A percentile compares a stretch with the other conserved stretches of the same genome.
phyloP scores from a whole-genome alignment of 2,113 vertebrate genomes.

The Microcebus griseorufus region DNA sequence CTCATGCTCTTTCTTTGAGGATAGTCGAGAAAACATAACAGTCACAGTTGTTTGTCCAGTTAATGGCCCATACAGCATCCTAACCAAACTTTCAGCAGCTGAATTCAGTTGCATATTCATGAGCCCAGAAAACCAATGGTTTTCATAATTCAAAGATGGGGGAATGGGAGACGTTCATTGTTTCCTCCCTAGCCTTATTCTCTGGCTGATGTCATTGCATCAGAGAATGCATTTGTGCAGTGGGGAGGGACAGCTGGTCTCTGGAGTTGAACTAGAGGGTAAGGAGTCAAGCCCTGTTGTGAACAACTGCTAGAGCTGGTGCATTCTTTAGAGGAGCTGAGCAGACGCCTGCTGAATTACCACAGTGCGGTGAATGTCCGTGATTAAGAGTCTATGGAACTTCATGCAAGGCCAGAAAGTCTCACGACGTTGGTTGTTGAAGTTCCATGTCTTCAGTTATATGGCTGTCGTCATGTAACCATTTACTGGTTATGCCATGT shows the following conservation, averaged over 20 bases:
- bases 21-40: background rate
- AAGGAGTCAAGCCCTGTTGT: background rate
- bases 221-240: background rate
- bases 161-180: fast-evolving
- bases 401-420: background rate
- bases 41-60: background rate
- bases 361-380: no score
- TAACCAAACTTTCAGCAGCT: background rate
- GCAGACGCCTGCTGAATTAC: no score
- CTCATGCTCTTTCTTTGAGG: background rate
- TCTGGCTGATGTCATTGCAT: background rate
- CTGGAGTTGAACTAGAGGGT: background rate
- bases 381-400: background rate
- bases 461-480: fast-evolving
- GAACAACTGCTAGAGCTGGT: no score
- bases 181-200: background rate
- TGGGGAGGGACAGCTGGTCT: background rate
- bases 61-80: background rate
- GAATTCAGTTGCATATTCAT: background rate
- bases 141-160: background rate
- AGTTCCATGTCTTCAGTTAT: background rate
- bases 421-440: background rate
- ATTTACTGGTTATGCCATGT: background rate
- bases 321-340: background rate
- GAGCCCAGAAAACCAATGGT: background rate